Evolutionary conservation across 2,797 vertebrate species (phyloP).

Genomic region (Rhynchonycteris naso): DNA sequence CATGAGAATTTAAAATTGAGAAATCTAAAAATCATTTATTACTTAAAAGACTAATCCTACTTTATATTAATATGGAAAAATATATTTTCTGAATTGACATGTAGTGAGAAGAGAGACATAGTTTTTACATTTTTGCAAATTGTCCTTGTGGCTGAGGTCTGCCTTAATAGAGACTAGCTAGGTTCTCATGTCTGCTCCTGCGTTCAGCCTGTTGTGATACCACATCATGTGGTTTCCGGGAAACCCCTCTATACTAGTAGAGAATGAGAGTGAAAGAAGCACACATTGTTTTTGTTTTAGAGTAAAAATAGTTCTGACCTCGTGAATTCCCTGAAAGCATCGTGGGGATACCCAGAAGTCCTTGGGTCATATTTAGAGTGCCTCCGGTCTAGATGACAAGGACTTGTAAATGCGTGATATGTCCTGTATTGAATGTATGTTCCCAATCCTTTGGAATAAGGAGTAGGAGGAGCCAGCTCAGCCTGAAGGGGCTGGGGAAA

Average conservation of each 20-base stretch:
- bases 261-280: not conserved
- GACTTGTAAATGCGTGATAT: not conserved
- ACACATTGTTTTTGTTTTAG: not conserved
- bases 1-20: not conserved
- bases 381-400: not conserved
- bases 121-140: not conserved
- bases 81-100: not conserved
- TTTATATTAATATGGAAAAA: not conserved
- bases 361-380: not conserved
- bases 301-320: not conserved
- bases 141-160: not conserved
- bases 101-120: not conserved
- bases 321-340: not conserved
- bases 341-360: not conserved
- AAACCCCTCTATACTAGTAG: not conserved
- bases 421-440: fast-evolving
- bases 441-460: fast-evolving
- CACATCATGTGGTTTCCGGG: not conserved
- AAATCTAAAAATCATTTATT: not conserved
- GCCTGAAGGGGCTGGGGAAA: not conserved
- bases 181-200: not conserved
- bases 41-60: not conserved
- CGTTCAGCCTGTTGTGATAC: not conserved
- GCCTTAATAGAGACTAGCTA: not conserved
- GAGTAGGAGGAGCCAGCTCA: not conserved